These are phyloP conservation scores for Reticulitermes speratus DNA, from an alignment of 1,140 invertebrate species.

Conservation along the genomic window DNA sequence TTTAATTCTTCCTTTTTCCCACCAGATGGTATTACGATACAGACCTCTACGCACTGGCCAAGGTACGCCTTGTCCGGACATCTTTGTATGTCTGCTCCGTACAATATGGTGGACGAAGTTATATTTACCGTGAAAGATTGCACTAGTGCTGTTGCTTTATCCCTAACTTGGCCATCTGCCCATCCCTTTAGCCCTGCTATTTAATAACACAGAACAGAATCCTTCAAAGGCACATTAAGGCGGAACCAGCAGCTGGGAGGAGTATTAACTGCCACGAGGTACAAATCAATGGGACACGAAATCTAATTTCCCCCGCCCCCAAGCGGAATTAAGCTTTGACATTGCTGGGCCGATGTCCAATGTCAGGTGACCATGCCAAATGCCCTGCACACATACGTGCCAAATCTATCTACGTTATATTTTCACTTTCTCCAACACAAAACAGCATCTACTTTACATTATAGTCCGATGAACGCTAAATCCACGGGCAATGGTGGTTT, in stretches of 20 bases:
- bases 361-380: background rate
- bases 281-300: too few species aligned
- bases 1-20: background rate
- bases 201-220: too few species aligned
- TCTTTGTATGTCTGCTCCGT: constrained; percentile 14
- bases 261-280: background rate
- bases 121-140: constrained; percentile 23
- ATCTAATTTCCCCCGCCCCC: too few species aligned
- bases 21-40: constrained; percentile 44
- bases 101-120: constrained; percentile 16
- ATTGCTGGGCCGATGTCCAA: too few species aligned
- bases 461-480: too few species aligned
- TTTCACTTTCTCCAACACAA: background rate
- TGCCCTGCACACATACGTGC: background rate
- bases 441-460: background rate
- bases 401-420: background rate
- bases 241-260: background rate
- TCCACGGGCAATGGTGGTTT: too few species aligned
- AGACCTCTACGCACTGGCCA: constrained; percentile 67
- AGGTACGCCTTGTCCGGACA: constrained; percentile 49
- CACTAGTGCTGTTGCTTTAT: background rate
- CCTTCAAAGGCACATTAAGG: too few species aligned
- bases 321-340: too few species aligned
- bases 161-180: background rate
- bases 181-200: background rate